Percentiles rank a stretch among this genome's conserved stretches.
These are phyloP conservation scores for Lagorchestes hirsutus DNA, from an alignment of 2,797 vertebrate genomes.

Conservation along the genomic window DNA sequence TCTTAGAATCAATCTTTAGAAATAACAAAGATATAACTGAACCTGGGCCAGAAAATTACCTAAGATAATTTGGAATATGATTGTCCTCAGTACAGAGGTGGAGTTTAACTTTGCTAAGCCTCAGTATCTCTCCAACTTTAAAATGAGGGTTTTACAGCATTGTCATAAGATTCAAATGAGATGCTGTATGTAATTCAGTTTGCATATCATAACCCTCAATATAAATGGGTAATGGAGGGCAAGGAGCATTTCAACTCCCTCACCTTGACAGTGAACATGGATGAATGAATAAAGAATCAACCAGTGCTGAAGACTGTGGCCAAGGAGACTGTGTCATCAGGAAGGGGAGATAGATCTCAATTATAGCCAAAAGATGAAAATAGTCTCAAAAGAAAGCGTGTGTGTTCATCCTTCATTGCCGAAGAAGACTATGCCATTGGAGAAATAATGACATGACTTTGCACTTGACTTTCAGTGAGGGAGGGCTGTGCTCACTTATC, in stretches of 20 bases:
- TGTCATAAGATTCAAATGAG: neutral
- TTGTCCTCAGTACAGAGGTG: neutral
- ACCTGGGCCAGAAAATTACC: neutral
- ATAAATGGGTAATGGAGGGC: neutral
- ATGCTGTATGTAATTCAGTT: neutral
- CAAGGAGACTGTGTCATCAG: too few species aligned
- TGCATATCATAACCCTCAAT: neutral
- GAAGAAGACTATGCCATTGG: too few species aligned
- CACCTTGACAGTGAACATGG: too few species aligned
- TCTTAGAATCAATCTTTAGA: neutral
- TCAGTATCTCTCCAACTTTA: neutral
- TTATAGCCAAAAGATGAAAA: neutral
- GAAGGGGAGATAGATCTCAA: too few species aligned
- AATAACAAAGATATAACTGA: constrained; percentile 18
- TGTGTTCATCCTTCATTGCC: too few species aligned
- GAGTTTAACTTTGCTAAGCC: neutral
- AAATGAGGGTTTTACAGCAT: neutral
- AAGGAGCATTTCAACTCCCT: too few species aligned
- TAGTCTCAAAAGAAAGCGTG: neutral
- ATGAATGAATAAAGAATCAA: too few species aligned
- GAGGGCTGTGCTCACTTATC: too few species aligned
- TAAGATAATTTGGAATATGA: neutral
- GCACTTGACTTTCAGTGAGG: too few species aligned
- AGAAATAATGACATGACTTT: too few species aligned
- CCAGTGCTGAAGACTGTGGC: too few species aligned